Evolutionary conservation across 2,888 invertebrate species (phyloP).

Genomic region (Eupithecia vulgata): DNA sequence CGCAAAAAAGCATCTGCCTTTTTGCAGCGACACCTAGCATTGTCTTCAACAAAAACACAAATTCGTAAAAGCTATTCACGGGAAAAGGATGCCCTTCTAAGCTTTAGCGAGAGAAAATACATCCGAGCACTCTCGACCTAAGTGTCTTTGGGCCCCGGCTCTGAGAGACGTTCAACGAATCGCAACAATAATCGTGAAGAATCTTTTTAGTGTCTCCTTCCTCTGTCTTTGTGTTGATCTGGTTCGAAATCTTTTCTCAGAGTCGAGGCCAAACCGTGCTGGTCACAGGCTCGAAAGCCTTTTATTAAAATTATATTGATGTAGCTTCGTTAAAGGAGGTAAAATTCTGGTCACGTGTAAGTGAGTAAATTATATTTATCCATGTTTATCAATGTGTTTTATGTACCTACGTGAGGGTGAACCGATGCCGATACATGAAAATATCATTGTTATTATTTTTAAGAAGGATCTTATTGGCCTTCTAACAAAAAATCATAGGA

Average conservation of each 20-base stretch:
- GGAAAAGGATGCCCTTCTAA: conserved; percentile 9
- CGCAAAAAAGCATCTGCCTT: conserved; percentile 16
- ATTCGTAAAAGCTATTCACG: conserved; percentile 24
- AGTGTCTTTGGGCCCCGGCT: conserved; percentile 16
- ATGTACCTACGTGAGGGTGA: conserved; percentile 29
- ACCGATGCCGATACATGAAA: conserved; percentile 1
- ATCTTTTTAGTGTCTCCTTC: not conserved
- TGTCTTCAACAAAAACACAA: conserved; percentile 24
- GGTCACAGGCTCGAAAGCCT: conserved; percentile 28
- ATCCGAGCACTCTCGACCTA: conserved; percentile 20
- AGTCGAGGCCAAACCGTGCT: not conserved
- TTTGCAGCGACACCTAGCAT: conserved; percentile 23
- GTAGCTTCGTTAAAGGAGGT: conserved; percentile 25
- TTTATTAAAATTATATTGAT: conserved; percentile 40
- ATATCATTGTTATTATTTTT: not conserved
- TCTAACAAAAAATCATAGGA: not conserved
- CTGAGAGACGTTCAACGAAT: not conserved
- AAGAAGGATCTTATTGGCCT: not conserved
- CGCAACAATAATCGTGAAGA: not conserved
- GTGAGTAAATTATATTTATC: conserved; percentile 37
- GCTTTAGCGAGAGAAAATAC: conserved; percentile 28
- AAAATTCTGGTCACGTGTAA: conserved; percentile 36
- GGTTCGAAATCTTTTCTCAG: not conserved
- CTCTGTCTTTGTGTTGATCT: not conserved
- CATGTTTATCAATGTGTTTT: too few relatives aligned